A percentile compares a stretch with the other conserved stretches of the same genome.
These are phyloP conservation scores for Scaptomyza montana DNA, from an alignment of 1,140 invertebrate genomes.

Conservation along the genomic window DNA sequence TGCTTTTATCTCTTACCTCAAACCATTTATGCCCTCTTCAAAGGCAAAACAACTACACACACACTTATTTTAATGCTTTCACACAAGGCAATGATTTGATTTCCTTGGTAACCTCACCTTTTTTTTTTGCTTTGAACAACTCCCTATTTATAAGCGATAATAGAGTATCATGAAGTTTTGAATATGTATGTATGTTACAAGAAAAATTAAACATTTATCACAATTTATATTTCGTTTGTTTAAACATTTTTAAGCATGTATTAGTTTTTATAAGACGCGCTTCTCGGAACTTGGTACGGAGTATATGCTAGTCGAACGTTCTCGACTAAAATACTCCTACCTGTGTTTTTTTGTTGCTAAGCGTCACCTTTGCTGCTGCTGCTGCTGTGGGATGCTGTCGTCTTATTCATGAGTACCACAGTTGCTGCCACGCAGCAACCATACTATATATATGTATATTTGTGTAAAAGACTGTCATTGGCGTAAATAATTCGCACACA, in stretches of 20 bases:
- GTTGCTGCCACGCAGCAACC: conserved; percentile 39
- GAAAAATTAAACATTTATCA: too few relatives aligned
- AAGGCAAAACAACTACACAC: not conserved
- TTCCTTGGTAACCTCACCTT: conserved; percentile 49
- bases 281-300: not conserved
- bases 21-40: too few relatives aligned
- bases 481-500: conserved; percentile 5
- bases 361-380: conserved; percentile 41
- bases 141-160: too few relatives aligned
- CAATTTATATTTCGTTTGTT: too few relatives aligned
- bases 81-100: conserved; percentile 16
- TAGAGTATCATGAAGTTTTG: too few relatives aligned
- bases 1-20: too few relatives aligned
- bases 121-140: too few relatives aligned
- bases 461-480: conserved; percentile 2
- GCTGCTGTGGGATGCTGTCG: conserved; percentile 29
- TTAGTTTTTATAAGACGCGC: not conserved
- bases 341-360: conserved; percentile 41
- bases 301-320: not conserved
- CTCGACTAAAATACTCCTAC: not conserved
- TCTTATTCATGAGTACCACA: conserved; percentile 43
- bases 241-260: too few relatives aligned
- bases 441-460: not conserved
- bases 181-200: too few relatives aligned
- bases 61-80: not conserved